phyloP scores from a whole-genome alignment of 1,140 invertebrate species.

The Semibalanus balanoides region DNA sequence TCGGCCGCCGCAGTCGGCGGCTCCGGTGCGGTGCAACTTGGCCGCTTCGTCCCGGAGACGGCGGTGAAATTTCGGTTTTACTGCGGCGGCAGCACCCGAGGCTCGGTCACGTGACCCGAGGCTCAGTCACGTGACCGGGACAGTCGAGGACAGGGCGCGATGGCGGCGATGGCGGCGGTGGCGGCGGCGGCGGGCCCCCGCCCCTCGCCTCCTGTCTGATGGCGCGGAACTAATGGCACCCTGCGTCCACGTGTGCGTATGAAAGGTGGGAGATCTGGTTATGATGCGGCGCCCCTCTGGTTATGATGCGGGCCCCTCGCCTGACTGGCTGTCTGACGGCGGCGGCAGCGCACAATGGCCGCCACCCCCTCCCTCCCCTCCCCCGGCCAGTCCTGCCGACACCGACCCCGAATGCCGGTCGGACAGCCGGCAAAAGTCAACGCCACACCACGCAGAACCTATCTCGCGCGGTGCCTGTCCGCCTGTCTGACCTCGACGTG shows the following conservation, averaged over 20 bases:
- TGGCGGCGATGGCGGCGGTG: background rate
- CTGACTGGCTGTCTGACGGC: too few relatives aligned
- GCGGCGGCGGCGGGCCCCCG: too few relatives aligned
- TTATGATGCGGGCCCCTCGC: too few relatives aligned
- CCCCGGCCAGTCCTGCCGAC: too few relatives aligned
- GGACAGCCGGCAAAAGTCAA: background rate
- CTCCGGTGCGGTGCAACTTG: background rate
- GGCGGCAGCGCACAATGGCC: background rate
- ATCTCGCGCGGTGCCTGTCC: background rate
- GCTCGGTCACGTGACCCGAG: too few relatives aligned
- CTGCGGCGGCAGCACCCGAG: too few relatives aligned
- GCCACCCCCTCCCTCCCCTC: too few relatives aligned
- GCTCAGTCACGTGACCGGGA: background rate
- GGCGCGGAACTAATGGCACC: background rate
- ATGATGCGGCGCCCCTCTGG: background rate
- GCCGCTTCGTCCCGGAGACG: background rate
- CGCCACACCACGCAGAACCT: too few relatives aligned
- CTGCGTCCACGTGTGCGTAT: background rate
- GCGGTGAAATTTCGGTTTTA: background rate
- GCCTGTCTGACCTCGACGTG: background rate
- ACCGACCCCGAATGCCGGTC: background rate
- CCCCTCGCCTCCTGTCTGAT: background rate
- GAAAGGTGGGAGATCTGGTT: background rate
- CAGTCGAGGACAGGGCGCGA: background rate
- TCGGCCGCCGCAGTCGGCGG: background rate